phyloP scores from a whole-genome alignment of 2,113 vertebrate species.

The Thunnus maccoyii region DNA sequence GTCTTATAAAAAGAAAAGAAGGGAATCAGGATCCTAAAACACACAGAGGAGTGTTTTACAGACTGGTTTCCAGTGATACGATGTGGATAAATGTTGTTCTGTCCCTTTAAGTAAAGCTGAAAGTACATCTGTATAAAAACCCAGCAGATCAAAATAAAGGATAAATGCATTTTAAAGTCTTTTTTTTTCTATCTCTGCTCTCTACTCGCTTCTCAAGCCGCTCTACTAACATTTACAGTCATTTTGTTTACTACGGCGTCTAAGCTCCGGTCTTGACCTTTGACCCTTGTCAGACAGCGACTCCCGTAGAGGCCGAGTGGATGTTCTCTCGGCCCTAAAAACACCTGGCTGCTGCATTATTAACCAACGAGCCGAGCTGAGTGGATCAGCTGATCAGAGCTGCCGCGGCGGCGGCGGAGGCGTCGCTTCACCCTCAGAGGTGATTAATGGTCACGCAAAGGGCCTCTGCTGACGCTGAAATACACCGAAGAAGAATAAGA shows the following conservation, averaged over 20 bases:
- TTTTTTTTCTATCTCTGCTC: no score
- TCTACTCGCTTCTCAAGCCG: not conserved
- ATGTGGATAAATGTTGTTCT: no score
- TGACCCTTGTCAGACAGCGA: not conserved
- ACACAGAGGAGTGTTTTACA: no score
- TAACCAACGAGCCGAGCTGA: conserved; percentile 27
- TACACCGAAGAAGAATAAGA: not conserved
- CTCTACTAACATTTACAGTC: conserved; percentile 25
- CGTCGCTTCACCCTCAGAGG: not conserved
- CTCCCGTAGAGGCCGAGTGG: not conserved
- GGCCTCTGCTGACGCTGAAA: not conserved
- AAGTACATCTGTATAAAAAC: no score
- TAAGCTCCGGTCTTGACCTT: conserved; percentile 15
- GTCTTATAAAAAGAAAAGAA: no score
- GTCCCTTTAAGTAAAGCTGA: no score
- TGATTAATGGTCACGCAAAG: conserved; percentile 66
- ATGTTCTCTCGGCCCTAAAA: not conserved
- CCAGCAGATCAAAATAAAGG: no score
- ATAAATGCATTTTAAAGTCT: no score
- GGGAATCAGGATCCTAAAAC: no score
- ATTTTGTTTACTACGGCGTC: not conserved
- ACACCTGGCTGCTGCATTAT: conserved; percentile 24
- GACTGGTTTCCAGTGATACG: no score
- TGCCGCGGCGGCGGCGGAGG: not conserved
- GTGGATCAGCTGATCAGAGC: conserved; percentile 53